phyloP scores from a whole-genome alignment of 2,797 vertebrate genomes.

The Hydrocynus forskahlii region DNA sequence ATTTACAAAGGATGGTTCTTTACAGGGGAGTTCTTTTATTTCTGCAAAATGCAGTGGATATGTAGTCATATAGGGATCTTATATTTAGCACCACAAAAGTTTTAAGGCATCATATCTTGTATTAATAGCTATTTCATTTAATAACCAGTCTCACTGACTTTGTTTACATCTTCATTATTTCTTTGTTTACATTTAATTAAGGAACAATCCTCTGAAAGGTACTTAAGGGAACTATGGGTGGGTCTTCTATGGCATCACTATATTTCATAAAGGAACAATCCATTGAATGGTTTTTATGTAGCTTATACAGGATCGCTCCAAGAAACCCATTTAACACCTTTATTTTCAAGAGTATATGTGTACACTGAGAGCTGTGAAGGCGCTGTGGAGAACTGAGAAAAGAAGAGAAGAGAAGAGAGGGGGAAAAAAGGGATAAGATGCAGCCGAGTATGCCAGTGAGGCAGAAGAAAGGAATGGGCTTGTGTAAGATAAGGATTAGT shows the following conservation, averaged over 20 bases:
- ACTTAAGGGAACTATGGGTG: background rate
- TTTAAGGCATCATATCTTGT: too few relatives aligned
- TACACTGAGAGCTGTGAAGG: constrained; percentile 21
- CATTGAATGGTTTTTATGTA: too few relatives aligned
- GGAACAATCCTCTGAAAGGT: background rate
- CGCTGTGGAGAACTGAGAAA: background rate
- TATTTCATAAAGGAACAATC: too few relatives aligned
- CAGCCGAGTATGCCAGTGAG: constrained; percentile 16
- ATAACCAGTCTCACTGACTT: too few relatives aligned
- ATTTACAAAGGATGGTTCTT: background rate
- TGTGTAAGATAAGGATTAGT: constrained; percentile 35
- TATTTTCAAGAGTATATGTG: background rate
- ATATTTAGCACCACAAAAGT: too few relatives aligned
- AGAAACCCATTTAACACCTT: background rate
- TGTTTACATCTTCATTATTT: too few relatives aligned
- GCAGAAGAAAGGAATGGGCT: constrained; percentile 24
- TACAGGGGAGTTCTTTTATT: too few relatives aligned
- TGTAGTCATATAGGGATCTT: too few relatives aligned
- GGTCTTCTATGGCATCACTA: background rate
- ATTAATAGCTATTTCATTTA: too few relatives aligned
- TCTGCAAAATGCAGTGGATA: too few relatives aligned
- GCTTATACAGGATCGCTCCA: too few relatives aligned
- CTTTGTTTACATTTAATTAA: background rate
- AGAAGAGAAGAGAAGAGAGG: background rate
- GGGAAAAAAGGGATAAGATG: background rate